These are phyloP conservation scores for Podarcis siculus DNA, from an alignment of 2,797 vertebrate species.

Conservation along the genomic window DNA sequence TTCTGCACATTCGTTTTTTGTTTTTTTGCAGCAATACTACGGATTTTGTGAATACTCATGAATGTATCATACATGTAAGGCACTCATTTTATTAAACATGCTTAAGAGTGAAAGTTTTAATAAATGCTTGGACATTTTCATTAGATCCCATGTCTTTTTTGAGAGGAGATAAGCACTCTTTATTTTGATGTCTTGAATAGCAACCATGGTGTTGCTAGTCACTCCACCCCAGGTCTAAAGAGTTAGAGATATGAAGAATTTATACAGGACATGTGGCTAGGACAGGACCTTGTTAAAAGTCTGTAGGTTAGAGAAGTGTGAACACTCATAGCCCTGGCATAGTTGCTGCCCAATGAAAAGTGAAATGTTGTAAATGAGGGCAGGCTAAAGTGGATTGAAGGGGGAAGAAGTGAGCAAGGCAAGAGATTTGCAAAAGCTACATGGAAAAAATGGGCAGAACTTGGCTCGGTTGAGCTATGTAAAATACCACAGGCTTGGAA, in stretches of 20 bases:
- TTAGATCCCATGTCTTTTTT: neutral
- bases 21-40: neutral
- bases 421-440: neutral
- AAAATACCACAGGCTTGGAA: neutral
- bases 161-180: neutral
- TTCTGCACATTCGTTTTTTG: neutral
- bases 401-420: neutral
- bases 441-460: neutral
- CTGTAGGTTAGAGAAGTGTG: neutral
- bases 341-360: neutral
- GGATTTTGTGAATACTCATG: neutral
- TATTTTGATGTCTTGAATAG: neutral
- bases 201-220: neutral
- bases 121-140: neutral
- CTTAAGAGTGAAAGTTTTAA: neutral
- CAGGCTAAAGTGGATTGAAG: neutral
- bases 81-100: neutral
- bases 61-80: neutral
- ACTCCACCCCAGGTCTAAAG: neutral
- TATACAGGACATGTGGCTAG: neutral
- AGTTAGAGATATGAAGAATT: neutral
- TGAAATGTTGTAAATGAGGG: neutral
- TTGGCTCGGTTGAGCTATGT: neutral
- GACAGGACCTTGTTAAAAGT: neutral
- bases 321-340: neutral